Evolutionary conservation across 1,140 invertebrate genomes (phyloP).

Genomic region (Microplitis demolitor): DNA sequence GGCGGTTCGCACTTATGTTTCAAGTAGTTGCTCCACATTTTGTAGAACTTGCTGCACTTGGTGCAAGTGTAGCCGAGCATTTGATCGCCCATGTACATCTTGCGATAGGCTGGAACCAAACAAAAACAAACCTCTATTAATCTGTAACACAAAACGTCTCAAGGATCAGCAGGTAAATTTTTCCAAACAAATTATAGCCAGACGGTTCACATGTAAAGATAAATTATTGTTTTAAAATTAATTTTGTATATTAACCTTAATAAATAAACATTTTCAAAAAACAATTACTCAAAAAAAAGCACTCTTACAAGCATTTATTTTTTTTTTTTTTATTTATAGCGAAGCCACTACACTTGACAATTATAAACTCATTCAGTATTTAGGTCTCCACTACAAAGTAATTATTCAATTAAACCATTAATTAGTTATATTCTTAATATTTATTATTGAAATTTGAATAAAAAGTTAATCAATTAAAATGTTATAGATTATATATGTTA

Average conservation of each 20-base stretch:
- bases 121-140: conserved; percentile 28
- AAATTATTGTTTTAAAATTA: too few species aligned
- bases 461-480: too few species aligned
- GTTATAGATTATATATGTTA: too few species aligned
- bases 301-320: conserved; percentile 27
- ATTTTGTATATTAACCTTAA: neutral
- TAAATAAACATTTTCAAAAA: conserved; percentile 6
- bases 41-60: conserved; percentile 62
- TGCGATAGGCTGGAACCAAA: conserved; percentile 59
- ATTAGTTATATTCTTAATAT: too few species aligned
- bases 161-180: neutral
- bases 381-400: neutral
- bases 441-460: too few species aligned
- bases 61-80: conserved; percentile 60
- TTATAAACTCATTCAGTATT: neutral
- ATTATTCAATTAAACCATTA: too few species aligned
- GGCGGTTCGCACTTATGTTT: conserved; percentile 61
- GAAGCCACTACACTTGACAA: neutral
- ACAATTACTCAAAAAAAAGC: conserved; percentile 21
- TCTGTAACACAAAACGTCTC: neutral
- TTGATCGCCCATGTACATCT: conserved; percentile 60
- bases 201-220: too few species aligned
- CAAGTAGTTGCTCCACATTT: conserved; percentile 63
- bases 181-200: too few species aligned
- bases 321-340: neutral